Base-by-base conservation (phyloP, 2,797 vertebrate genomes). In the Fistularia tabacaria region DNA sequence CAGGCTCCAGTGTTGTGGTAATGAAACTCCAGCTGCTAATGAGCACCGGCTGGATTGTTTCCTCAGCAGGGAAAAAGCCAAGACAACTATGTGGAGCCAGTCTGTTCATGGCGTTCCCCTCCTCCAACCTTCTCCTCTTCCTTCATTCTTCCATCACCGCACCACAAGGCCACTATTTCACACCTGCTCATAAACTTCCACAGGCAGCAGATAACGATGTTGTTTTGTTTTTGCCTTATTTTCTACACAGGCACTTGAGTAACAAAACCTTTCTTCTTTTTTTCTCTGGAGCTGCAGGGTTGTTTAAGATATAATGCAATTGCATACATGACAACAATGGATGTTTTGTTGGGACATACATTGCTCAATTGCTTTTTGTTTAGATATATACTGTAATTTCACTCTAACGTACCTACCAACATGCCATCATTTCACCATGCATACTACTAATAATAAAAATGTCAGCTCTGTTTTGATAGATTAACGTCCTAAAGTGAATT, bases 21-120 rank as follows among this genome's bases (percentile, higher is more conserved):
- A 85, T 86, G 87, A 85, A 87, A 83, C 85, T 82, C 86, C 80
- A 79, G 83, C 74, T 79, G 73, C 80, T 90, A 90, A 90, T 87
- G 83, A 89, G 85, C 71, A 70, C 80, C 62, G 77, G 79, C 87
- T 87, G 81, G 81, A 85, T 86, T 69, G 60, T 83, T 80, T 79
- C 81, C 79, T 73, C 73, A 51, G 79, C 78, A 76, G 68, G 64
- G 70, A 81, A 63, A 62, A 57, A 64, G 73, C 65, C 68, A 63
- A 71, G 69, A 71, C 63, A 61, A 71, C 66, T 78, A 72, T 14
- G 49, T 54, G 60, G 70, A 85, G 69, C 69, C 64, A 51, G 69
- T 51, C 68, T 69, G 55, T 79, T 77, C 59, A 40, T 36, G 47
- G 56, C 14, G 45, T 67, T 36, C 59, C 55, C 41, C 49, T 52